Conservation (phyloP, 1,140 invertebrate genomes). For the Anadara kagoshimensis region DNA sequence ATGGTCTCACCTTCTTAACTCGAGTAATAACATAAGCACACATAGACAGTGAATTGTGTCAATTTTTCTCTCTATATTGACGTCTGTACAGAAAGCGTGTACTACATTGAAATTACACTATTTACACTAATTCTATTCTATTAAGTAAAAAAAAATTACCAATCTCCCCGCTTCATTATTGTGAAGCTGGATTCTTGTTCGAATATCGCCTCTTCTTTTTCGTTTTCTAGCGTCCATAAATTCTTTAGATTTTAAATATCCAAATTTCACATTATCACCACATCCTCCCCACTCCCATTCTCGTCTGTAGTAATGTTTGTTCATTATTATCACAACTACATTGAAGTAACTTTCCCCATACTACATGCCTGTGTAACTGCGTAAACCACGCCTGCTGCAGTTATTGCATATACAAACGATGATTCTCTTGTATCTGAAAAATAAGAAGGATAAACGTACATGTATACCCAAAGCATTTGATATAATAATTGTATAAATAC, state of each 20-base stretch:
- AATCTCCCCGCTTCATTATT: slow-evolving; percentile 72
- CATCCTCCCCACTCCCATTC: slow-evolving; percentile 99
- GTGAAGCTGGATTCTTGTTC: slow-evolving; percentile 67
- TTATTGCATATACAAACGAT: slow-evolving; percentile 92
- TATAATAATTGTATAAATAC: too few relatives aligned
- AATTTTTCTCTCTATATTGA: too few relatives aligned
- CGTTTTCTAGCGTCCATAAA: slow-evolving; percentile 92
- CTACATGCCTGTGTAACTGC: slow-evolving; percentile 88
- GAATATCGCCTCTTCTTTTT: slow-evolving; percentile 70
- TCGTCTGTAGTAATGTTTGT: slow-evolving; percentile 77
- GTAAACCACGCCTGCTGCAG: slow-evolving; percentile 90
- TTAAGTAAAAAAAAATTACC: slow-evolving; percentile 52
- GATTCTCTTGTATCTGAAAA: slow-evolving; percentile 89
- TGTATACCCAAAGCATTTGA: too few relatives aligned
- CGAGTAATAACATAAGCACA: too few relatives aligned
- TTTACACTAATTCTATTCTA: neutral
- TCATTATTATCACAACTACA: slow-evolving; percentile 68
- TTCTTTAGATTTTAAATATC: slow-evolving; percentile 93
- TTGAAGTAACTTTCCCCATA: slow-evolving; percentile 62
- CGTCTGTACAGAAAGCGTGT: too few relatives aligned
- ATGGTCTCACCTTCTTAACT: too few relatives aligned
- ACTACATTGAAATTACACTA: neutral
- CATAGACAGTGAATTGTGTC: too few relatives aligned
- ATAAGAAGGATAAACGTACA: slow-evolving; percentile 16
- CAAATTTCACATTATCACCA: slow-evolving; percentile 95